Evolutionary conservation across 1,140 invertebrate genomes (phyloP), one percentile per base, ranked within the genome.

Genomic region (Dinoponera quadriceps): DNA sequence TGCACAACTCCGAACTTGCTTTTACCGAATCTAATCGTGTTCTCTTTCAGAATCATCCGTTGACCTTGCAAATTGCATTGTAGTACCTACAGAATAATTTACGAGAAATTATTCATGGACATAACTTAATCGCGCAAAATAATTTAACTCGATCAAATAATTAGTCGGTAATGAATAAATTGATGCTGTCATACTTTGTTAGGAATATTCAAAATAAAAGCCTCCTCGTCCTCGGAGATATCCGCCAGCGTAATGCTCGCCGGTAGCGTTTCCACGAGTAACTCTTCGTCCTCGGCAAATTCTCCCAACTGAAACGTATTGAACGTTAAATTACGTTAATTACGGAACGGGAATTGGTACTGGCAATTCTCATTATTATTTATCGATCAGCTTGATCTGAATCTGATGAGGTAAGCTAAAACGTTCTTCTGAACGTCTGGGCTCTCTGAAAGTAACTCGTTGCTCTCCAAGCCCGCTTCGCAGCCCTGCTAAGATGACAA

Each of bases 151-250:
- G 27, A 29, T 29, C 57, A 20, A 14, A 38, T 20, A 72, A 72
- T 55, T 16, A 59, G 16, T 38, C 18, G 5, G 2, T 33, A n/a
- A 63, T 63, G 33, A 38, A 63, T 38, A 63, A 63, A 1, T 63
- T 38, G 1, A 33, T 38, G n/a, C n/a, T 7, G 27, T 68, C 44
- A 55, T 55, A 78, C 75, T 22, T 78, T 78, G 29, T 22, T 44
- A 69, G 75, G 75, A 57, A 78, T 3, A 16, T 78, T 78, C 20
- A 78, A 57, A 5, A 78, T 57, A 48, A 69, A 78, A 48, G 63
- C 75, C 48, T 78, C 63, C 11, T 78, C 75, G 0, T 78, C 14
- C 0, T 69, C 51, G 44, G 63, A 69, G 69, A 78, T 22, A 78
- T 78, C 33, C 1, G 51, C 13, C 14, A 78, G 25, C 3, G 63